Conservation (phyloP, 2,113 vertebrate species). For the Podarcis muralis region DNA sequence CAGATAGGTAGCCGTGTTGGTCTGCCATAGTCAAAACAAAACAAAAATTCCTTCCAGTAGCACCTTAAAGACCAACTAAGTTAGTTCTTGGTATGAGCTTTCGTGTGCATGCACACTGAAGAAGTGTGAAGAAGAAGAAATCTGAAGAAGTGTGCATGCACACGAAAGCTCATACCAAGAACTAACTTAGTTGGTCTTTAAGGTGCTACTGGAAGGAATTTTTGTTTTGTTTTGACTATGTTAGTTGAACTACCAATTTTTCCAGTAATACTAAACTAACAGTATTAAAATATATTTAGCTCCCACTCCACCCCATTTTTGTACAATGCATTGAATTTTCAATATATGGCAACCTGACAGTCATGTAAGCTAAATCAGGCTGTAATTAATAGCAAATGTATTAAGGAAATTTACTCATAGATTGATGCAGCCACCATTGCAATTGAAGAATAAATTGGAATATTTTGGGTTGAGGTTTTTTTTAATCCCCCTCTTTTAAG, state of each 20-base stretch:
- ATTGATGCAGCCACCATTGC: constrained; percentile 64
- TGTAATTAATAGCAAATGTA: constrained; percentile 67
- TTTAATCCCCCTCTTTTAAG: constrained; percentile 67
- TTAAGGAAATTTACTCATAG: constrained; percentile 72
- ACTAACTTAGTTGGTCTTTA: no score
- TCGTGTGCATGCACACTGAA: no score
- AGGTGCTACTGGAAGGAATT: no score
- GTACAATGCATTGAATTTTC: constrained; percentile 53
- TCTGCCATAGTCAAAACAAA: no score
- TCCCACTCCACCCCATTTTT: constrained; percentile 28
- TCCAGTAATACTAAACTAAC: constrained; percentile 33
- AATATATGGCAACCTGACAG: constrained; percentile 50
- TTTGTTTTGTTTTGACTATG: no score
- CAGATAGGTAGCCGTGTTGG: no score
- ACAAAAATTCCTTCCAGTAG: no score
- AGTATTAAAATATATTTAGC: constrained; percentile 19
- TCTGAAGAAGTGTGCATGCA: no score
- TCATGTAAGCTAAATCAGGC: constrained; percentile 48
- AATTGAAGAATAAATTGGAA: constrained; percentile 80
- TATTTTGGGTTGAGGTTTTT: constrained; percentile 75
- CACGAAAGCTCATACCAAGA: no score
- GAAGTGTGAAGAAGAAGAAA: no score
- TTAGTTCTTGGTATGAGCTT: no score
- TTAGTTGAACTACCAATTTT: not conserved
- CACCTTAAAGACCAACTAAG: no score